These are phyloP conservation scores for Tupiocoris notatus DNA, from an alignment of 2,888 invertebrate species.

Conservation along the genomic window DNA sequence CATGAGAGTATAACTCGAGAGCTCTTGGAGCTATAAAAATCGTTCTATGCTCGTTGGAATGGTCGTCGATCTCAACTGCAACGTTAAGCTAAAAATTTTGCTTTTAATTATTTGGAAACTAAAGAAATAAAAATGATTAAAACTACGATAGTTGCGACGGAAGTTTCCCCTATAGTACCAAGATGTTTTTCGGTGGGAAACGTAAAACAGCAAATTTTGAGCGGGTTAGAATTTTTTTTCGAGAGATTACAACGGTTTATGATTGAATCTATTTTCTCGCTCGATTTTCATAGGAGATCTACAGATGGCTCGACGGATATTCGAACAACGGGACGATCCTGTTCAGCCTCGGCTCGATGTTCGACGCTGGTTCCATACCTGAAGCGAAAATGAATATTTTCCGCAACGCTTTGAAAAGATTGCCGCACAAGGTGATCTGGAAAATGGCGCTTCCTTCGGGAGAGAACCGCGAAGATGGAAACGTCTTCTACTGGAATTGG, in stretches of 20 bases:
- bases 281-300: slow-evolving; percentile 43
- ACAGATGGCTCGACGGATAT: slow-evolving; percentile 47
- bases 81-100: too few relatives aligned
- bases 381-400: slow-evolving; percentile 39
- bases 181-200: too few relatives aligned
- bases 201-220: too few relatives aligned
- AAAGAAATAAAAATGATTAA: too few relatives aligned
- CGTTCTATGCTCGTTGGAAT: too few relatives aligned
- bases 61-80: too few relatives aligned
- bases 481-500: slow-evolving; percentile 47
- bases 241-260: neutral
- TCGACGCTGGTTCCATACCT: slow-evolving; percentile 42
- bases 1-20: too few relatives aligned
- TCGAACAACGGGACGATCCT: slow-evolving; percentile 49
- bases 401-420: slow-evolving; percentile 41
- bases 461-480: slow-evolving; percentile 30
- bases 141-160: too few relatives aligned
- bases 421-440: slow-evolving; percentile 47
- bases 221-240: too few relatives aligned
- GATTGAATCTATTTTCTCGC: neutral
- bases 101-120: too few relatives aligned
- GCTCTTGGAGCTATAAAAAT: too few relatives aligned
- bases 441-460: slow-evolving; percentile 42
- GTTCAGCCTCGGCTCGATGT: slow-evolving; percentile 49
- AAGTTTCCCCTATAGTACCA: too few relatives aligned